A percentile compares a stretch with the other conserved stretches of the same genome.
These are phyloP conservation scores for Apeira syringaria DNA, from an alignment of 2,888 invertebrate genomes.

Conservation along the genomic window DNA sequence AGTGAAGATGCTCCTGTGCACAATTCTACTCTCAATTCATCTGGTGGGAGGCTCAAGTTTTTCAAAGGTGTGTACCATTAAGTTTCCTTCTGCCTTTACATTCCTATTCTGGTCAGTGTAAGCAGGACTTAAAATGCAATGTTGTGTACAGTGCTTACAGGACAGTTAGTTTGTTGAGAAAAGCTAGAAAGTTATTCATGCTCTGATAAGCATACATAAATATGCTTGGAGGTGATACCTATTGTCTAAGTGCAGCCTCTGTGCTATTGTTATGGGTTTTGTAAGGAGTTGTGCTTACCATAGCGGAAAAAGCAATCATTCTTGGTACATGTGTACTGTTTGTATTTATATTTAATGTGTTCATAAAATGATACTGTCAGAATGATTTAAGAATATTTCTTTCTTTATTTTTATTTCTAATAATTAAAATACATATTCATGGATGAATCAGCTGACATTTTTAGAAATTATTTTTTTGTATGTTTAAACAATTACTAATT, in stretches of 20 bases:
- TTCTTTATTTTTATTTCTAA: too few species aligned
- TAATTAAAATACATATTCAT: too few species aligned
- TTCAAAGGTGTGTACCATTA: conserved; percentile 86
- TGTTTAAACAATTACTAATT: too few species aligned
- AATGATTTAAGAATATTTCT: too few species aligned
- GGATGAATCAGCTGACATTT: too few species aligned
- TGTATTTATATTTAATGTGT: not conserved
- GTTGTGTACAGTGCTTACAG: conserved; percentile 25
- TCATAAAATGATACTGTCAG: too few species aligned
- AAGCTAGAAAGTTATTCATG: conserved; percentile 82
- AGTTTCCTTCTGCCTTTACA: conserved; percentile 17
- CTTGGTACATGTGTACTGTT: conserved; percentile 1
- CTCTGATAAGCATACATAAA: conserved; percentile 78
- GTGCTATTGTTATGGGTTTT: conserved; percentile 71
- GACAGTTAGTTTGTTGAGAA: conserved; percentile 42
- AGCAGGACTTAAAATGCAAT: conserved; percentile 15
- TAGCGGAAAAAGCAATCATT: conserved; percentile 59
- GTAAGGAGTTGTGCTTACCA: conserved; percentile 60
- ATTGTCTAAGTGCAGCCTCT: conserved; percentile 70
- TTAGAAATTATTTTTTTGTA: too few species aligned
- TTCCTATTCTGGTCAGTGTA: conserved; percentile 15
- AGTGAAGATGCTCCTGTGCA: conserved; percentile 75
- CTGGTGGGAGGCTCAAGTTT: conserved; percentile 91
- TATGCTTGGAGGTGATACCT: conserved; percentile 65
- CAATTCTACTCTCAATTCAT: conserved; percentile 67